Percentiles rank a stretch among this genome's conserved stretches.
Evolutionary conservation across 2,797 vertebrate species (phyloP).

Genomic region (Loriculus beryllinus): DNA sequence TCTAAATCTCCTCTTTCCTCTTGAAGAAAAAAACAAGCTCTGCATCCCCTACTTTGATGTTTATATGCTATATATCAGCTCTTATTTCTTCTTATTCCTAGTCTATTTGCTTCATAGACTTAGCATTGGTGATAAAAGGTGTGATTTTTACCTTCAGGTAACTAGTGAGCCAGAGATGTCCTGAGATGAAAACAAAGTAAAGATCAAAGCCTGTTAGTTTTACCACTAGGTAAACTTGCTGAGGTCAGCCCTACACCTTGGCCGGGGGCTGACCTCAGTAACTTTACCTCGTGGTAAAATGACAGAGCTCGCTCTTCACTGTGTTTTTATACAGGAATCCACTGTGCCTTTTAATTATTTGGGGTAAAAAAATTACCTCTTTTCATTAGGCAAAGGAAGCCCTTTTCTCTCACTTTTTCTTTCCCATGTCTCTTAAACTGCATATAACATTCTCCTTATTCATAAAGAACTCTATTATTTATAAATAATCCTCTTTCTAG

Average conservation of each 20-base stretch:
- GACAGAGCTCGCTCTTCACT: not conserved
- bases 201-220: conserved; percentile 36
- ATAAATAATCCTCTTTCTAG: not conserved
- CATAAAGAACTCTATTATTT: not conserved
- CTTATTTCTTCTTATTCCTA: conserved; percentile 3
- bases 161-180: conserved; percentile 1
- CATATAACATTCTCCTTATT: not conserved
- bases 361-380: not conserved
- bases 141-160: conserved; percentile 46
- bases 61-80: not conserved
- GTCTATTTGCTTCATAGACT: not conserved
- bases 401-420: not conserved
- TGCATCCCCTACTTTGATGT: not conserved
- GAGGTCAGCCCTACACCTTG: not conserved
- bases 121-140: conserved; percentile 18
- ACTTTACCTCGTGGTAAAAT: conserved; percentile 6
- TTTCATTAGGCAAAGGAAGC: not conserved
- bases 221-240: conserved; percentile 25
- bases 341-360: not conserved
- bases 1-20: not conserved
- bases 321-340: not conserved
- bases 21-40: not conserved
- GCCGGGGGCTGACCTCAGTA: conserved; percentile 20
- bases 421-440: not conserved
- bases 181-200: conserved; percentile 34